phyloP scores from a whole-genome alignment of 2,797 vertebrate species.

The Micropoecilia bifurca region DNA sequence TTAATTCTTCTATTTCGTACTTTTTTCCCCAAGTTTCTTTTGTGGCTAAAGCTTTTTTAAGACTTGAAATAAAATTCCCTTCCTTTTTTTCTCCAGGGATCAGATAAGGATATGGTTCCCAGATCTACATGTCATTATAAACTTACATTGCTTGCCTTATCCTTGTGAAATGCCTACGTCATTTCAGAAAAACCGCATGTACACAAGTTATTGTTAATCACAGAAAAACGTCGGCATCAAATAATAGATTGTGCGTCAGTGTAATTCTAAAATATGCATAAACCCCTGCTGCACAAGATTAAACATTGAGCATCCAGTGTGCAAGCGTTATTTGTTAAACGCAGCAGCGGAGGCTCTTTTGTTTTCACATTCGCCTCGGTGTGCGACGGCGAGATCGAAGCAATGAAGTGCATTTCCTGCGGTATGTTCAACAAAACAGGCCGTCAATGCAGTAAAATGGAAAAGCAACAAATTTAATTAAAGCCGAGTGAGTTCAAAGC shows the following conservation, averaged over 20 bases:
- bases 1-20: constrained; percentile 6
- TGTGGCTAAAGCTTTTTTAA: neutral
- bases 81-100: neutral
- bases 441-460: constrained; percentile 44
- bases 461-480: constrained; percentile 56
- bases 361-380: neutral
- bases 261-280: constrained; percentile 33
- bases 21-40: neutral
- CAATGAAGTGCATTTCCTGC: constrained; percentile 15
- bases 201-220: constrained; percentile 6
- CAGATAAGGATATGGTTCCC: neutral
- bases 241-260: constrained; percentile 21
- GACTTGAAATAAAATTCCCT: neutral
- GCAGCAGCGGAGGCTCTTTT: neutral
- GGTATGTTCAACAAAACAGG: constrained; percentile 32
- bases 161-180: neutral
- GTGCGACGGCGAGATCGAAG: constrained; percentile 12
- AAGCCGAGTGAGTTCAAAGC: constrained; percentile 27
- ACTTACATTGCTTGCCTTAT: neutral
- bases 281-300: constrained; percentile 6
- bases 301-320: constrained; percentile 5
- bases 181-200: neutral
- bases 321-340: neutral
- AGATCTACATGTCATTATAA: neutral
- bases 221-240: constrained; percentile 10